A percentile compares a stretch with the other conserved stretches of the same genome.
These are phyloP conservation scores for Drosophila rellima DNA, from an alignment of 2,888 invertebrate genomes.

Conservation along the genomic window DNA sequence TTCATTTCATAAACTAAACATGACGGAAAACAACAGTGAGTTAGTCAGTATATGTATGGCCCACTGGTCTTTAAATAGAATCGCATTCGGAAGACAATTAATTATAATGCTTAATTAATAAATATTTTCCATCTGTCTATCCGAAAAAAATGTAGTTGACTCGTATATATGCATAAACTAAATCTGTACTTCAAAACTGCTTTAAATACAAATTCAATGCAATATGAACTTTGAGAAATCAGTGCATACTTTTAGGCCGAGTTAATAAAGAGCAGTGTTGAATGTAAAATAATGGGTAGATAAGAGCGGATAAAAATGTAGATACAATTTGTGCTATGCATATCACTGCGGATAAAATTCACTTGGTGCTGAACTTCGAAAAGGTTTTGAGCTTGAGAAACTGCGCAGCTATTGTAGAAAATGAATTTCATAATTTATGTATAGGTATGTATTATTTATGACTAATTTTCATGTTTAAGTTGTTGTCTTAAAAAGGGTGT, in stretches of 20 bases:
- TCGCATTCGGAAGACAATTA: background rate
- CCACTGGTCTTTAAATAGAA: background rate
- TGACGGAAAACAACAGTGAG: background rate
- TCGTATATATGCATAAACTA: background rate
- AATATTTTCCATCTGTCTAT: background rate
- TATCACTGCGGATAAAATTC: background rate
- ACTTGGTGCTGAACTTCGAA: background rate
- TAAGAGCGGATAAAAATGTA: background rate
- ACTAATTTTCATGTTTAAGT: too few relatives aligned
- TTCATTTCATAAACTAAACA: background rate
- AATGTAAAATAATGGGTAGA: background rate
- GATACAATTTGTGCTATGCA: background rate
- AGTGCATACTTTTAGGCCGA: slow-evolving; percentile 37
- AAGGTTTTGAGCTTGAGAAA: background rate
- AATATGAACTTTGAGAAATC: background rate
- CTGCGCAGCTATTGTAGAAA: background rate
- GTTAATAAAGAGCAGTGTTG: background rate
- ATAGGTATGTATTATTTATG: too few relatives aligned
- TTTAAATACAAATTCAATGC: background rate
- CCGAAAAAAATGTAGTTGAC: background rate
- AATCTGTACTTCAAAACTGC: too few relatives aligned
- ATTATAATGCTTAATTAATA: too few relatives aligned
- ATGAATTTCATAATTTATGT: background rate
- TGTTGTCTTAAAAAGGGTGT: too few relatives aligned
- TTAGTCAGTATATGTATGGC: background rate